A percentile compares a stretch with the other conserved stretches of the same genome.
Conservation (phyloP, 2,797 vertebrate genomes). For the Xiphorhynchus erythropygius region DNA sequence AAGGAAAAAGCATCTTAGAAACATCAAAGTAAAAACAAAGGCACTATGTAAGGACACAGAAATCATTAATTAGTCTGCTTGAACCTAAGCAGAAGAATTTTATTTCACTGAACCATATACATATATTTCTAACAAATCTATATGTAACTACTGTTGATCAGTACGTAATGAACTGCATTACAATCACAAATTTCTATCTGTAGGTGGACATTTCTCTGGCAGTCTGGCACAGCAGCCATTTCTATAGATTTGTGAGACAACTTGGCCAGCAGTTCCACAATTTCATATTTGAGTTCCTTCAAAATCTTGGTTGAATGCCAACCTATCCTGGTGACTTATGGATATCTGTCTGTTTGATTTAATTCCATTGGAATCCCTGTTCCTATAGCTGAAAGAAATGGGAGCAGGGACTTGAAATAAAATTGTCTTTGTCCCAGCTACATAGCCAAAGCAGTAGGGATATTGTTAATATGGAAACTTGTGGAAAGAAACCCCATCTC, state of each 20-base stretch:
- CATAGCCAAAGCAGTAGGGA: neutral
- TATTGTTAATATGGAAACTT: neutral
- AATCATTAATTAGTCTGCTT: neutral
- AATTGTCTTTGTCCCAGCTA: neutral
- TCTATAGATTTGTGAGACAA: neutral
- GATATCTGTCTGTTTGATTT: neutral
- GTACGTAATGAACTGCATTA: neutral
- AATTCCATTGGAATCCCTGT: neutral
- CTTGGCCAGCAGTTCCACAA: neutral
- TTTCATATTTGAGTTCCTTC: neutral
- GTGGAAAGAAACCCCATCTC: neutral
- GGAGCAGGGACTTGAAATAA: neutral
- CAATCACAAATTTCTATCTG: neutral
- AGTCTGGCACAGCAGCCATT: neutral
- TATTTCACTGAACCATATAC: neutral
- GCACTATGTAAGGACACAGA: neutral
- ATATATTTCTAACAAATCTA: neutral
- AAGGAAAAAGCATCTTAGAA: neutral
- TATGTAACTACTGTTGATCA: neutral
- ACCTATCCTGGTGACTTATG: neutral
- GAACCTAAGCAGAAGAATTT: neutral
- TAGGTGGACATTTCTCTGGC: neutral
- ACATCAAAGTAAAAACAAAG: neutral
- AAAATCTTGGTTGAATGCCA: constrained; percentile 17
- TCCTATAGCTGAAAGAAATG: neutral